Percentiles rank a stretch among this genome's conserved stretches.
Evolutionary conservation across 2,113 vertebrate species (phyloP).

Genomic region (Etheostoma spectabile): DNA sequence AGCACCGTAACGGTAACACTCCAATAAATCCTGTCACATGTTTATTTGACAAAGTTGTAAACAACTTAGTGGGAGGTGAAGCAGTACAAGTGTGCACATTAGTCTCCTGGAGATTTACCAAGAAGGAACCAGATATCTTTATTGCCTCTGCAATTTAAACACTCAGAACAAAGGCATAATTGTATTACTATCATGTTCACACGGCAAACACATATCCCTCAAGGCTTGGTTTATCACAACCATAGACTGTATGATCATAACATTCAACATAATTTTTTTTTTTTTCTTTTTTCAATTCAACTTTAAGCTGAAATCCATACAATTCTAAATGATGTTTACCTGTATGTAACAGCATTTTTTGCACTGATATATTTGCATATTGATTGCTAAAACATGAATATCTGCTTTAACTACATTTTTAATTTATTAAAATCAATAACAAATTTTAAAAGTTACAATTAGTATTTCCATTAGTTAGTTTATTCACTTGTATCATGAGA

Average conservation of each 20-base stretch:
- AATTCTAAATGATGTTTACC: not conserved
- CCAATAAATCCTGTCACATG: slow-evolving; percentile 27
- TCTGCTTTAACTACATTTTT: not conserved
- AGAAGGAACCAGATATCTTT: slow-evolving; percentile 62
- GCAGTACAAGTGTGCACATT: slow-evolving; percentile 27
- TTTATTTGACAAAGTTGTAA: slow-evolving; percentile 15
- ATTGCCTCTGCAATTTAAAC: slow-evolving; percentile 53
- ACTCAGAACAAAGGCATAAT: slow-evolving; percentile 19
- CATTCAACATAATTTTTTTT: not conserved
- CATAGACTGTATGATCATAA: not conserved
- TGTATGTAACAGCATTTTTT: not conserved
- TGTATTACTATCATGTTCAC: slow-evolving; percentile 17
- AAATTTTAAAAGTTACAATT: not conserved
- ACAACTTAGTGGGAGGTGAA: not conserved
- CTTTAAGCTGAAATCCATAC: not conserved
- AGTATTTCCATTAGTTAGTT: too few species aligned
- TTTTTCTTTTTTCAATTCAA: too few species aligned
- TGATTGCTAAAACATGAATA: not conserved
- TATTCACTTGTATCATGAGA: not conserved
- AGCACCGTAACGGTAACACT: not conserved
- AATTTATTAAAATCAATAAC: not conserved
- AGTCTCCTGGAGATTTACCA: slow-evolving; percentile 36
- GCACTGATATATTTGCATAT: not conserved
- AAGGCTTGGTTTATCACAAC: not conserved
- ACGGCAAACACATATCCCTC: not conserved